Percentiles rank a stretch among this genome's conserved stretches.
These are phyloP conservation scores for Chelon labrosus DNA, from an alignment of 2,797 vertebrate species.

Conservation along the genomic window DNA sequence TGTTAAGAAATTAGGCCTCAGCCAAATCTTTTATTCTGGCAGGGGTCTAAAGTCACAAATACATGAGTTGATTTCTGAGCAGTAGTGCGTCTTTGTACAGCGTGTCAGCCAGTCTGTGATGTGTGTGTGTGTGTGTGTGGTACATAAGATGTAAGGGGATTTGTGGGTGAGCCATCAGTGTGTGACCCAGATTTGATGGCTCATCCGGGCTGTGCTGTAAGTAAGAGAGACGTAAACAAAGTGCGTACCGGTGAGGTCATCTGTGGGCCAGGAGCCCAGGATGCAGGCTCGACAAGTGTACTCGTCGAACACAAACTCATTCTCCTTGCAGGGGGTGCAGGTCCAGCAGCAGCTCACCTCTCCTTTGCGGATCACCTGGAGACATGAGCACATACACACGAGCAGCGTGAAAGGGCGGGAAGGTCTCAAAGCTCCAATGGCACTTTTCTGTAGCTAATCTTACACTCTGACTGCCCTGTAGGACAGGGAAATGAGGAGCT, in stretches of 20 bases:
- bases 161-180: constrained; percentile 13
- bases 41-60: constrained; percentile 18
- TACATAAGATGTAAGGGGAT: constrained; percentile 28
- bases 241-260: constrained; percentile 93
- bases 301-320: constrained; percentile 96
- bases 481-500: constrained; percentile 40
- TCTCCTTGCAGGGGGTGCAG: constrained; percentile 98
- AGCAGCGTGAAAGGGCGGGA: constrained; percentile 25
- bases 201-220: constrained; percentile 6
- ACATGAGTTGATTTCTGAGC: constrained; percentile 17
- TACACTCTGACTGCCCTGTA: constrained; percentile 45
- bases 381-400: constrained; percentile 25
- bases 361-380: constrained; percentile 97
- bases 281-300: constrained; percentile 96
- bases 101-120: constrained; percentile 13
- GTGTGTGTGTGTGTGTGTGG: neutral
- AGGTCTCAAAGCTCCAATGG: constrained; percentile 66
- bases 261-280: constrained; percentile 94
- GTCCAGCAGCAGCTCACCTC: constrained; percentile 99
- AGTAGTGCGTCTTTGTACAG: neutral
- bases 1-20: constrained; percentile 32
- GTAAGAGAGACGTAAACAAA: constrained; percentile 19
- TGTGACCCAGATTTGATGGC: constrained; percentile 50
- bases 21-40: constrained; percentile 44
- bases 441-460: constrained; percentile 66